A percentile compares a stretch with the other conserved stretches of the same genome.
Evolutionary conservation across 1,140 invertebrate genomes (phyloP).

Genomic region (Papilio aristodemus): DNA sequence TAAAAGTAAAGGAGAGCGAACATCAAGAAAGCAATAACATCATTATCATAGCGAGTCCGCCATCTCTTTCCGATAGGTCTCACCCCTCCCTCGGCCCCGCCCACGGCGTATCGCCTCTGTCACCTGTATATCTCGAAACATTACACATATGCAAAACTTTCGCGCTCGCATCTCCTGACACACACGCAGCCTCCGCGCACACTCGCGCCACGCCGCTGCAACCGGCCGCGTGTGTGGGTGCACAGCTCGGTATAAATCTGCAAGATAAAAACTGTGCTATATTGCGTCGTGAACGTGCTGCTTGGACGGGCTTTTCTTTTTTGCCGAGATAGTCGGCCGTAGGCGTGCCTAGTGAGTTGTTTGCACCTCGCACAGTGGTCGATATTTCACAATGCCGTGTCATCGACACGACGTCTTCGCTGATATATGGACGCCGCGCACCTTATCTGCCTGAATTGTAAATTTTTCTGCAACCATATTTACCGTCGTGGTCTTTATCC

Average conservation of each 20-base stretch:
- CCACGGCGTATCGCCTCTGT: constrained; percentile 75
- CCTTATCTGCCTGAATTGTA: constrained; percentile 55
- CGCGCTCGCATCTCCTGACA: constrained; percentile 63
- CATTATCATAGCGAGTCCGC: constrained; percentile 78
- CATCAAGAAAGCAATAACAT: constrained; percentile 80
- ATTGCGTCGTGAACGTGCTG: constrained; percentile 62
- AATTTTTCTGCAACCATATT: constrained; percentile 50
- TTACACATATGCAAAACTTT: constrained; percentile 80
- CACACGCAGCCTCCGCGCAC: constrained; percentile 57
- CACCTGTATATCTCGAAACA: constrained; percentile 79
- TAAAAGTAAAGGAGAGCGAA: constrained; percentile 77
- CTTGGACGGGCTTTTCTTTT: constrained; percentile 60
- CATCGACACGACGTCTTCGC: constrained; percentile 64
- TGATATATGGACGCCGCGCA: constrained; percentile 60
- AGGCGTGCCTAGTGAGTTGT: constrained; percentile 77
- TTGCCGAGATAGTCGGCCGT: constrained; percentile 67
- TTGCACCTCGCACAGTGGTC: constrained; percentile 77
- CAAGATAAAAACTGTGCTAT: constrained; percentile 78
- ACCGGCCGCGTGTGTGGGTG: constrained; percentile 49
- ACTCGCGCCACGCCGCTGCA: constrained; percentile 37
- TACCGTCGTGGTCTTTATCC: background rate
- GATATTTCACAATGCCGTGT: constrained; percentile 72
- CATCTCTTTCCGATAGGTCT: constrained; percentile 79
- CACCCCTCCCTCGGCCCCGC: constrained; percentile 73
- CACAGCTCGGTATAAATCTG: constrained; percentile 68